Conservation (phyloP, 2,797 vertebrate species). For the Crocodylus rhombifer region DNA sequence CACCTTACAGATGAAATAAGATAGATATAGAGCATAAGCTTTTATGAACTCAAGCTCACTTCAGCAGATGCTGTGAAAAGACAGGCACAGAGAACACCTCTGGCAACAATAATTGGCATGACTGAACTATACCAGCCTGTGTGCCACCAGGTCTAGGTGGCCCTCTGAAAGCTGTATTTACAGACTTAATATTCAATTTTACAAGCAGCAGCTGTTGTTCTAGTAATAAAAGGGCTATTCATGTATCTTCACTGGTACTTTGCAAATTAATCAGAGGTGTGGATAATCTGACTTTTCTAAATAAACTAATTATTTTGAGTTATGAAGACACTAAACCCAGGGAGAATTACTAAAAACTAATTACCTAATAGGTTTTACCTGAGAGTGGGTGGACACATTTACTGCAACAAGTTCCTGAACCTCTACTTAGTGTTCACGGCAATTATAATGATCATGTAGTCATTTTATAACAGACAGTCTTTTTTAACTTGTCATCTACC, state of each 20-base stretch:
- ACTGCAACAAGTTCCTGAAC: not conserved
- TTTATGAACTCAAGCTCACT: no score
- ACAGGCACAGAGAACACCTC: no score
- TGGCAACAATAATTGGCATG: no score
- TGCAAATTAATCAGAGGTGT: rapidly evolving
- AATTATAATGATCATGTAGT: not conserved
- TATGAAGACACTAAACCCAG: not conserved
- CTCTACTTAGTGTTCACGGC: not conserved
- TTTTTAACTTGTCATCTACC: not conserved
- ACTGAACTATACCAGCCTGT: no score
- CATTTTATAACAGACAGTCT: not conserved
- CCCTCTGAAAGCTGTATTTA: not conserved
- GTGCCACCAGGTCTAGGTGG: no score
- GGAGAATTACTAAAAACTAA: not conserved
- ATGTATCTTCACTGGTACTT: not conserved
- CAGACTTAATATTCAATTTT: not conserved
- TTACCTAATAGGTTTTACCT: not conserved
- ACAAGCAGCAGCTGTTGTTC: not conserved
- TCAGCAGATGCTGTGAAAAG: no score
- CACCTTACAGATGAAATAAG: no score
- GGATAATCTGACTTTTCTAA: not conserved
- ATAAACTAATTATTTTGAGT: constrained; percentile 1
- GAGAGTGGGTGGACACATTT: not conserved
- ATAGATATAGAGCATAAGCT: no score
- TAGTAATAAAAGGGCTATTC: not conserved